These are phyloP conservation scores for Parotocinclus haroldoi DNA, from an alignment of 2,797 vertebrate species.

Conservation along the genomic window DNA sequence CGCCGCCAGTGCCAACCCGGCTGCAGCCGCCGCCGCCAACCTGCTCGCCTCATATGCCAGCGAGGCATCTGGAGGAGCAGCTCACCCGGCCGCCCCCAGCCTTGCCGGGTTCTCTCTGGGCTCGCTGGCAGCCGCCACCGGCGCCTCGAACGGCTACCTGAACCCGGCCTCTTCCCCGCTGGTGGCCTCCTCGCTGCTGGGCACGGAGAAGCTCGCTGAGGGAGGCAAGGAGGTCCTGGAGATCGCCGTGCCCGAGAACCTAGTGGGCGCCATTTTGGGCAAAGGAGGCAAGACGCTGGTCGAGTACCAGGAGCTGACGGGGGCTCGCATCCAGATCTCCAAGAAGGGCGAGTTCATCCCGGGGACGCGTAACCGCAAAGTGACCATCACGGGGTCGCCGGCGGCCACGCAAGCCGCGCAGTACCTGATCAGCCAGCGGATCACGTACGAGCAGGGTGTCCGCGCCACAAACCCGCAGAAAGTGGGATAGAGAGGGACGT, in stretches of 20 bases:
- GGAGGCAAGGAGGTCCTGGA: conserved; percentile 93
- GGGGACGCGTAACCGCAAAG: conserved; percentile 94
- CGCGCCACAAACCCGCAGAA: conserved; percentile 94
- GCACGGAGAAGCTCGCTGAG: conserved; percentile 86
- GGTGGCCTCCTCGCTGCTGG: conserved; percentile 84
- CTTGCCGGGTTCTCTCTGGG: conserved; percentile 84
- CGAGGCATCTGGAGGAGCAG: conserved; percentile 75
- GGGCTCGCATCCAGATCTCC: conserved; percentile 95
- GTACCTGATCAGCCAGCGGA: conserved; percentile 96
- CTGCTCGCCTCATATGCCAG: conserved; percentile 87
- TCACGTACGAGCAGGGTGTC: conserved; percentile 96
- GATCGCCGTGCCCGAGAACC: conserved; percentile 92
- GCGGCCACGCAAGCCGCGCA: conserved; percentile 93
- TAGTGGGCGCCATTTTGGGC: conserved; percentile 92
- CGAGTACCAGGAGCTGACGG: conserved; percentile 95
- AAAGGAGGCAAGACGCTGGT: conserved; percentile 95
- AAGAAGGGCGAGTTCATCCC: conserved; percentile 97
- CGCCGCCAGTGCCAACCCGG: conserved; percentile 87
- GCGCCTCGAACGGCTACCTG: conserved; percentile 87
- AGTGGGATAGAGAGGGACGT: conserved; percentile 76
- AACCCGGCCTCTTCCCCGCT: conserved; percentile 80
- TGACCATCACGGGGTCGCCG: conserved; percentile 92
- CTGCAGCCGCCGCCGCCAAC: conserved; percentile 87
- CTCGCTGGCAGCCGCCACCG: conserved; percentile 82
- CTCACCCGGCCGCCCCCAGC: conserved; percentile 72